A percentile compares a stretch with the other conserved stretches of the same genome.
phyloP scores from a whole-genome alignment of 2,888 invertebrate species.

The Trichopoda pennipes region DNA sequence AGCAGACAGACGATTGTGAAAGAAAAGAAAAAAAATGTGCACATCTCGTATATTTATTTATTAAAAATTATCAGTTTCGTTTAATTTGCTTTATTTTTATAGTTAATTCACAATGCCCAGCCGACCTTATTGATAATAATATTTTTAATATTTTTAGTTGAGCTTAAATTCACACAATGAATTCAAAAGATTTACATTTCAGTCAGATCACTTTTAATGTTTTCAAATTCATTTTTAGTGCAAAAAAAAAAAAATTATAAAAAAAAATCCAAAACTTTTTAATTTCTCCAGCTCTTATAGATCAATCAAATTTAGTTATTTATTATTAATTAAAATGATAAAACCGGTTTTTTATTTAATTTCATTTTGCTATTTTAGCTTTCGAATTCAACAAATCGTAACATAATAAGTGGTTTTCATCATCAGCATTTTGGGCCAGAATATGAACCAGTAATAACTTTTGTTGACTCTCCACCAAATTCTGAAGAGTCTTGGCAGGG shows the following conservation, averaged over 20 bases:
- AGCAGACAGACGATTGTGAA: slow-evolving; percentile 21
- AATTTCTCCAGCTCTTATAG: no score
- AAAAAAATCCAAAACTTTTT: slow-evolving; percentile 5
- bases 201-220: slow-evolving; percentile 17
- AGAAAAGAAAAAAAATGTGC: background rate
- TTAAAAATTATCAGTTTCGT: slow-evolving; percentile 47
- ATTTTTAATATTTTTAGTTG: no score
- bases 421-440: slow-evolving; percentile 78
- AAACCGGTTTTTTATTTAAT: no score
- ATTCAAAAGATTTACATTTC: slow-evolving; percentile 38
- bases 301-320: no score
- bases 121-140: slow-evolving; percentile 65
- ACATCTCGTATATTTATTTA: slow-evolving; percentile 22
- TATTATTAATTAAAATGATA: no score
- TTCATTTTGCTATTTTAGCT: slow-evolving; percentile 56
- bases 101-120: slow-evolving; percentile 44
- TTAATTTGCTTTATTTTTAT: slow-evolving; percentile 38
- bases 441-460: slow-evolving; percentile 81
- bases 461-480: slow-evolving; percentile 81
- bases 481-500: slow-evolving; percentile 81
- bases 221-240: background rate
- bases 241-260: background rate
- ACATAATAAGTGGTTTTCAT: slow-evolving; percentile 77
- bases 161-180: slow-evolving; percentile 50
- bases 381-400: slow-evolving; percentile 74